phyloP scores from a whole-genome alignment of 2,797 vertebrate species.

The Propithecus deckenii region DNA sequence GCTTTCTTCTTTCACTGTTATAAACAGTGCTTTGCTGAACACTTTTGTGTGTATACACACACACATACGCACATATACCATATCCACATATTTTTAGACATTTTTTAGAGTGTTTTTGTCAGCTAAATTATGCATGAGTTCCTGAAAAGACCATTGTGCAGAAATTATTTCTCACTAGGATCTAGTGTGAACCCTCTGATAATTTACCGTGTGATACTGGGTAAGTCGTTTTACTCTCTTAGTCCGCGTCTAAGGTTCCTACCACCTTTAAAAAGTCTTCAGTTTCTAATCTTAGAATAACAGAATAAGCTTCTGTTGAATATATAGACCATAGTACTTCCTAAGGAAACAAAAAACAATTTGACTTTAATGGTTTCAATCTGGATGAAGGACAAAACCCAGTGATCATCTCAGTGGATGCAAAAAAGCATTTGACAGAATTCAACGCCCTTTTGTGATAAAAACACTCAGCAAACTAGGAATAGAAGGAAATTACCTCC shows the following conservation, averaged over 20 bases:
- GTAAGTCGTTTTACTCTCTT: not conserved
- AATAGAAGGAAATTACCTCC: not conserved
- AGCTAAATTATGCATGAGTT: not conserved
- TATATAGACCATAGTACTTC: not conserved
- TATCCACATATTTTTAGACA: not conserved
- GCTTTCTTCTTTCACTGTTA: not conserved
- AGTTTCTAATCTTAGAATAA: not conserved
- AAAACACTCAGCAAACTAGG: not conserved
- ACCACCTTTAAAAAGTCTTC: not conserved
- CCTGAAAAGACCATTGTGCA: not conserved
- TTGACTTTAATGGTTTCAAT: not conserved
- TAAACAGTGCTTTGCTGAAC: not conserved
- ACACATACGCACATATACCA: no score
- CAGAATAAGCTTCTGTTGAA: not conserved
- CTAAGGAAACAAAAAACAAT: not conserved
- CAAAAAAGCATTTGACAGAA: not conserved
- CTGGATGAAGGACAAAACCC: not conserved
- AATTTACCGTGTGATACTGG: not conserved
- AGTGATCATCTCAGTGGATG: not conserved
- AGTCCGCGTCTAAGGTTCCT: not conserved
- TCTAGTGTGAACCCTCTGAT: not conserved
- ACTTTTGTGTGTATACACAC: not conserved
- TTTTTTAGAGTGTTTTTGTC: not conserved
- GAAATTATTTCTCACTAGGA: not conserved
- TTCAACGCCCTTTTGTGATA: not conserved